phyloP scores from a whole-genome alignment of 2,888 invertebrate genomes.

The Drepana falcataria region DNA sequence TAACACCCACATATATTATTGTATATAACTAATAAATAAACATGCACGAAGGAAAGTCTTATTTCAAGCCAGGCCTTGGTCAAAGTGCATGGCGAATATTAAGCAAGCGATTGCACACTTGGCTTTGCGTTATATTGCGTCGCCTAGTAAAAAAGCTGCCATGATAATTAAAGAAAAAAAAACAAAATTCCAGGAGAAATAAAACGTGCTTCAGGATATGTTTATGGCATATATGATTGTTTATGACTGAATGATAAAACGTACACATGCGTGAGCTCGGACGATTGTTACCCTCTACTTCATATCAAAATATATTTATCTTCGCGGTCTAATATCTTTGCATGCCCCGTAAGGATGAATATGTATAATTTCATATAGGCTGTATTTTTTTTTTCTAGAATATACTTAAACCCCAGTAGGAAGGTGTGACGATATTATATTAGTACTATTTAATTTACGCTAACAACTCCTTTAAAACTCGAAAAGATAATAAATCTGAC shows the following conservation, averaged over 20 bases:
- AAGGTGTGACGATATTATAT: no score
- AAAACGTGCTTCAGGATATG: constrained; percentile 2
- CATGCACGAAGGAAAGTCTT: not conserved
- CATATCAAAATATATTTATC: no score
- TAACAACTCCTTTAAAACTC: no score
- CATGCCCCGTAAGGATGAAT: no score
- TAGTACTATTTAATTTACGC: no score
- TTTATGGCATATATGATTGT: not conserved
- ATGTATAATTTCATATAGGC: no score
- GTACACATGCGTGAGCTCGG: constrained; percentile 10
- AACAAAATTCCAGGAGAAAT: constrained; percentile 17
- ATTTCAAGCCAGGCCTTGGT: not conserved
- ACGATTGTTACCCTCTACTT: constrained; percentile 4
- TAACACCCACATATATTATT: no score
- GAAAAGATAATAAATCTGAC: no score
- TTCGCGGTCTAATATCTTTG: no score
- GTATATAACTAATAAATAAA: not conserved
- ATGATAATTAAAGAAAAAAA: constrained; percentile 24
- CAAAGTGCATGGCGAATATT: not conserved
- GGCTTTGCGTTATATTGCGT: not conserved
- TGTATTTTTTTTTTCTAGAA: no score
- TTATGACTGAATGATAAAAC: not conserved
- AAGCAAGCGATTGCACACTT: not conserved
- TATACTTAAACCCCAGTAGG: no score
- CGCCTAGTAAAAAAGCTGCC: constrained; percentile 38